A percentile compares a stretch with the other conserved stretches of the same genome.
Evolutionary conservation across 2,888 invertebrate species (phyloP).

Genomic region (Leucoma salicis): DNA sequence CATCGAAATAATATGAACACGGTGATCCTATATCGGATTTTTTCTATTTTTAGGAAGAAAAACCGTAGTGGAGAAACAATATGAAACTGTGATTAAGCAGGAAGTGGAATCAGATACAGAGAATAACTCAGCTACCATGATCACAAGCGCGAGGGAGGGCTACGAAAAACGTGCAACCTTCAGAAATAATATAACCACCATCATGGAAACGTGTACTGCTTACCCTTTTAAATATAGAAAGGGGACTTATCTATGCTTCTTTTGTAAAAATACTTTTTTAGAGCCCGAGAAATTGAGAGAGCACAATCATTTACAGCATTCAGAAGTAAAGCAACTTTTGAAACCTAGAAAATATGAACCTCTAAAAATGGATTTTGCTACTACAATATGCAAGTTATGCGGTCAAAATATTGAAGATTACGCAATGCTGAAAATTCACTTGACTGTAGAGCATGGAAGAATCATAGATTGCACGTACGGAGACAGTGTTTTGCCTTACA

Average conservation of each 20-base stretch:
- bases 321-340: slow-evolving; percentile 45
- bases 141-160: slow-evolving; percentile 31
- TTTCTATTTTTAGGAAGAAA: slow-evolving; percentile 79
- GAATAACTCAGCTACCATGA: slow-evolving; percentile 23
- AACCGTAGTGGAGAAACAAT: slow-evolving; percentile 25
- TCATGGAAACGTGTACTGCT: slow-evolving; percentile 64
- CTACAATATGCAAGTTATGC: slow-evolving; percentile 60
- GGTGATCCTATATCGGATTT: slow-evolving; percentile 64
- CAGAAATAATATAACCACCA: slow-evolving; percentile 63
- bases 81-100: slow-evolving; percentile 53
- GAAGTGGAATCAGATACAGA: slow-evolving; percentile 51
- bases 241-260: slow-evolving; percentile 69
- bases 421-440: slow-evolving; percentile 54
- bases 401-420: slow-evolving; percentile 51
- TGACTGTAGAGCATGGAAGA: slow-evolving; percentile 54
- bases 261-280: slow-evolving; percentile 63
- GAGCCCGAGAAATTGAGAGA: slow-evolving; percentile 69
- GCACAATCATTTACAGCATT: slow-evolving; percentile 56
- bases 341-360: slow-evolving; percentile 72
- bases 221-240: slow-evolving; percentile 74
- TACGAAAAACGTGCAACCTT: slow-evolving; percentile 60
- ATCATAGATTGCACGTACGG: slow-evolving; percentile 58
- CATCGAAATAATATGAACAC: slow-evolving; percentile 28
- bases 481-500: slow-evolving; percentile 69
- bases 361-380: slow-evolving; percentile 68